phyloP scores from a whole-genome alignment of 1,140 invertebrate genomes.

The Drosophila bifasciata region DNA sequence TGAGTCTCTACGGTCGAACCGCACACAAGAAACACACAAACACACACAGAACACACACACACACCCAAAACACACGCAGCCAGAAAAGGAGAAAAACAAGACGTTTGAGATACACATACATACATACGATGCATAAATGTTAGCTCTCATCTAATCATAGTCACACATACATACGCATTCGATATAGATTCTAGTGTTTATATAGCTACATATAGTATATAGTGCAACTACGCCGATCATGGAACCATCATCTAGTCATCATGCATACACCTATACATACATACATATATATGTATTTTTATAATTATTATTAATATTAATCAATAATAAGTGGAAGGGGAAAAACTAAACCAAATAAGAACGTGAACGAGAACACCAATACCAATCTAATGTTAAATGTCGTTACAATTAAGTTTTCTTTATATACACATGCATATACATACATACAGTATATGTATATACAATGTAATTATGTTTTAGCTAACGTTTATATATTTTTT shows the following conservation, averaged over 20 bases:
- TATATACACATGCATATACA: slow-evolving; percentile 53
- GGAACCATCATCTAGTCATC: slow-evolving; percentile 61
- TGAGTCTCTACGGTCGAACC: slow-evolving; percentile 79
- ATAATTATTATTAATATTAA: slow-evolving; percentile 53
- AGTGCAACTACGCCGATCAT: slow-evolving; percentile 62
- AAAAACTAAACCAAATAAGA: slow-evolving; percentile 21
- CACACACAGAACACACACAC: slow-evolving; percentile 36
- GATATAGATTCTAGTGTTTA: slow-evolving; percentile 49
- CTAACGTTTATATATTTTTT: slow-evolving; percentile 59
- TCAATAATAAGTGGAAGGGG: slow-evolving; percentile 22
- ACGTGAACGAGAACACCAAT: slow-evolving; percentile 61
- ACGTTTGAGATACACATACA: slow-evolving; percentile 43
- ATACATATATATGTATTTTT: slow-evolving; percentile 69
- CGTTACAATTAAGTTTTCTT: slow-evolving; percentile 78
- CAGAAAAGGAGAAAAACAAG: slow-evolving; percentile 24
- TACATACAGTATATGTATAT: neutral
- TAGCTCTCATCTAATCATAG: slow-evolving; percentile 66
- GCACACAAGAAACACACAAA: slow-evolving; percentile 50
- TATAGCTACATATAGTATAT: slow-evolving; percentile 54
- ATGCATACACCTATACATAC: slow-evolving; percentile 50
- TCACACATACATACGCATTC: slow-evolving; percentile 47
- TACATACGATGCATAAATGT: slow-evolving; percentile 61
- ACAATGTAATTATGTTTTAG: slow-evolving; percentile 68
- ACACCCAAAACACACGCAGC: slow-evolving; percentile 29
- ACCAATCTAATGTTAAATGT: slow-evolving; percentile 81